These are phyloP conservation scores for Dipodomys merriami DNA, from an alignment of 2,113 vertebrate genomes.

Conservation along the genomic window DNA sequence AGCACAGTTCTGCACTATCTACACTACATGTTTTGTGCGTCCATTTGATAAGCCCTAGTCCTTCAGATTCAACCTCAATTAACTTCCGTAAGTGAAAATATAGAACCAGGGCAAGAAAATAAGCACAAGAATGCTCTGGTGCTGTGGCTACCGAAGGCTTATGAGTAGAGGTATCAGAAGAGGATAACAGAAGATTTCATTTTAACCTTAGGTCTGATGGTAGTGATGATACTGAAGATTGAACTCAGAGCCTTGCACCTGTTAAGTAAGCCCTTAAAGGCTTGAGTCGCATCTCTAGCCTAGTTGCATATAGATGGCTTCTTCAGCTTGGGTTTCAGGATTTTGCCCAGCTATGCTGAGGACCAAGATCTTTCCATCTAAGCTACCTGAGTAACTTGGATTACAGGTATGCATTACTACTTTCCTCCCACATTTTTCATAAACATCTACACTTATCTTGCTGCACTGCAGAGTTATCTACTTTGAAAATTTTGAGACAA, in stretches of 20 bases:
- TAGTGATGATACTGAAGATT: too few relatives aligned
- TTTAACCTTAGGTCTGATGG: background rate
- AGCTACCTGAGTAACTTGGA: too few relatives aligned
- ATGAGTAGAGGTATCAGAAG: background rate
- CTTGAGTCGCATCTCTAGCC: too few relatives aligned
- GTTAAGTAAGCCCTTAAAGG: too few relatives aligned
- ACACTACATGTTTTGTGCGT: background rate
- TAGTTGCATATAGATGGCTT: too few relatives aligned
- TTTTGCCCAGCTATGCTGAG: too few relatives aligned
- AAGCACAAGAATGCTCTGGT: background rate
- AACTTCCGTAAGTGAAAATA: background rate
- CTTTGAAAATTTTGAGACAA: background rate
- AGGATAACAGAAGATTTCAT: background rate
- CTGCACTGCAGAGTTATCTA: background rate
- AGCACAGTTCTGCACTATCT: background rate
- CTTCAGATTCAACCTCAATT: background rate
- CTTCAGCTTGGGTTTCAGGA: too few relatives aligned
- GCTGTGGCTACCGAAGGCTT: background rate
- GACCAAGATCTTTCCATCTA: too few relatives aligned
- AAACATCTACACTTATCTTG: background rate
- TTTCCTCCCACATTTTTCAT: background rate
- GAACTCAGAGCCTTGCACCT: too few relatives aligned
- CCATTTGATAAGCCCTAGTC: background rate
- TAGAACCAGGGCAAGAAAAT: background rate
- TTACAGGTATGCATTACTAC: too few relatives aligned